phyloP scores from a whole-genome alignment of 2,113 vertebrate genomes.

The Marmota flaviventris region DNA sequence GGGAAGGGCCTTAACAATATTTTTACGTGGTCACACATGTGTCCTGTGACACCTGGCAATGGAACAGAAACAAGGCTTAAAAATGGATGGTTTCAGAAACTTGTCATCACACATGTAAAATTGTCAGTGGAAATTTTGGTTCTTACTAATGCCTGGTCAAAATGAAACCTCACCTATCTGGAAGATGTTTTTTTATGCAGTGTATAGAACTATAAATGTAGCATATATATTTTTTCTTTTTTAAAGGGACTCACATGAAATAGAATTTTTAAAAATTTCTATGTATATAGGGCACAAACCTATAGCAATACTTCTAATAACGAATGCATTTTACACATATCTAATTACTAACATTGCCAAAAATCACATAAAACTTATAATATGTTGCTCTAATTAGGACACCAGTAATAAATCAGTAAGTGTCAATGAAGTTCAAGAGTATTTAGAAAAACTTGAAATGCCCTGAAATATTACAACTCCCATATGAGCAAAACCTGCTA shows the following conservation, averaged over 20 bases:
- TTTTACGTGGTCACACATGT: not conserved
- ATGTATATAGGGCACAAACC: not conserved
- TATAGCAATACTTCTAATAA: not conserved
- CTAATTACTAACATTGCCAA: not conserved
- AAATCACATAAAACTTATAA: conserved; percentile 42
- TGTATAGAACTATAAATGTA: not conserved
- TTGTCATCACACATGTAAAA: not conserved
- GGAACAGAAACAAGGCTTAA: not conserved
- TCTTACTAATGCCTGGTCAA: conserved; percentile 25
- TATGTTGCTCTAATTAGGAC: not conserved
- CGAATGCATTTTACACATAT: not conserved
- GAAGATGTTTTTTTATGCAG: conserved; percentile 7
- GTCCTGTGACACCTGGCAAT: not conserved
- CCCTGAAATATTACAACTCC: conserved; percentile 21
- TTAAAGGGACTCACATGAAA: not conserved
- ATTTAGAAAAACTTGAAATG: conserved; percentile 51
- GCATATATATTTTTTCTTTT: not conserved
- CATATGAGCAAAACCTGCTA: conserved; percentile 24
- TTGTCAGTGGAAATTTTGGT: conserved; percentile 19
- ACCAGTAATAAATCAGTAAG: conserved; percentile 10
- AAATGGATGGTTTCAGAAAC: not conserved
- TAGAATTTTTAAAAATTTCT: conserved; percentile 51
- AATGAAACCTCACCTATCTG: not conserved
- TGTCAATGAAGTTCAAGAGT: conserved; percentile 5
- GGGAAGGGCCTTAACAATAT: not conserved